Evolutionary conservation across 2,113 vertebrate genomes (phyloP), one percentile per base, ranked within the genome.

Genomic region (Sphaerodactylus townsendi): DNA sequence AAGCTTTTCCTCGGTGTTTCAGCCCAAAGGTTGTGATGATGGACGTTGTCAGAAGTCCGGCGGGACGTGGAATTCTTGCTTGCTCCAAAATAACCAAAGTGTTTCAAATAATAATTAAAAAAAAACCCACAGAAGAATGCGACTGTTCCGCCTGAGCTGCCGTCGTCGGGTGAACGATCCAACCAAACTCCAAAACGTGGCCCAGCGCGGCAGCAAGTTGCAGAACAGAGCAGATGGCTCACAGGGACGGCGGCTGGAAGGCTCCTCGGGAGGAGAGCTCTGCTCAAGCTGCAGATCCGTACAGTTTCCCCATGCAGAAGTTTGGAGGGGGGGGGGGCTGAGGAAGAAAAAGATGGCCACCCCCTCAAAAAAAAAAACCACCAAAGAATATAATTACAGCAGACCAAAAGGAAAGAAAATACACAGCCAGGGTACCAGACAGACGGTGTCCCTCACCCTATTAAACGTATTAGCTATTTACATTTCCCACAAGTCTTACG

Each of bases 401-500:
- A 95, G 95, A 95, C 93, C 87, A 86, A 92, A 48, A n/a, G 28
- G 64, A 64, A 37, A 95, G 94, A 96, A 95, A 97, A 96, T 95
- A 95, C 95, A 96, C 93, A 68, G 73, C 64, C 19, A 7, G 25
- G 2, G 28, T 9, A 23, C 44, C 95, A 88, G 95, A 90, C 88
- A 87, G 95, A 90, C 87, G 87, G 92, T 81, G 80, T 70, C 66
- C 78, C 88, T 89, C 77, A 77, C 88, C 79, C 88, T 85, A 96
- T 83, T 91, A 92, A 39, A 96, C 96, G 96, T 96, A 96, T 94
- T 94, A 88, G 10, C 87, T 99, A 99, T 99, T 96, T 98, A 99
- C 98, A 98, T 91, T 97, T 98, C 98, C 97, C 97, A 98, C 97
- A 98, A 95, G 95, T 90, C 89, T 94, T 91, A 93, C 86, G 92